phyloP scores from a whole-genome alignment of 2,113 vertebrate species.

The Prochilodus magdalenae region DNA sequence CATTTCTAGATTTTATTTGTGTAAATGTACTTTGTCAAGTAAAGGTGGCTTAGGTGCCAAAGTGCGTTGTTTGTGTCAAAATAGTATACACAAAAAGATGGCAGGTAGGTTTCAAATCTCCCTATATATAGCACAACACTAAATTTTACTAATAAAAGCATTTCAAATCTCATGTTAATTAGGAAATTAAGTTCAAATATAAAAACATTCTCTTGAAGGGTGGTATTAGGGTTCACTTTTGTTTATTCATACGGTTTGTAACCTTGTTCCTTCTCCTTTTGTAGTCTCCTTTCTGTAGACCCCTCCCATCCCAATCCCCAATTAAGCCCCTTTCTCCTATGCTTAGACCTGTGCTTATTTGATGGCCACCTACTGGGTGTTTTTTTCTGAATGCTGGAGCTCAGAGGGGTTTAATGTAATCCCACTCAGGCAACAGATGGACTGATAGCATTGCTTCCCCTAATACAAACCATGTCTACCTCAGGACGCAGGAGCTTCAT shows the following conservation, averaged over 20 bases:
- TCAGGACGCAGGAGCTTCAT: constrained; percentile 37
- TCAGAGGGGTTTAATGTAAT: constrained; percentile 58
- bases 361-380: constrained; percentile 40
- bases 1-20: no score
- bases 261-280: constrained; percentile 11
- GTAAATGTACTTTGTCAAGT: no score
- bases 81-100: no score
- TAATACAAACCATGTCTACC: constrained; percentile 42
- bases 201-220: no score
- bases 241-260: background rate
- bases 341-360: constrained; percentile 31
- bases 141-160: no score
- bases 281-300: background rate
- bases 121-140: no score
- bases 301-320: background rate
- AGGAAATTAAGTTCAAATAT: no score
- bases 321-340: constrained; percentile 28
- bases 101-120: no score
- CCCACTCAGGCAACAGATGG: constrained; percentile 56
- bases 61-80: no score
- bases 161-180: no score
- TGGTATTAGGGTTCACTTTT: no score
- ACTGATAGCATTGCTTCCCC: constrained; percentile 47
- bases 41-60: no score
- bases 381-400: constrained; percentile 48